Base-by-base conservation (phyloP, 2,888 invertebrate genomes). In the Smittia aterrima region DNA sequence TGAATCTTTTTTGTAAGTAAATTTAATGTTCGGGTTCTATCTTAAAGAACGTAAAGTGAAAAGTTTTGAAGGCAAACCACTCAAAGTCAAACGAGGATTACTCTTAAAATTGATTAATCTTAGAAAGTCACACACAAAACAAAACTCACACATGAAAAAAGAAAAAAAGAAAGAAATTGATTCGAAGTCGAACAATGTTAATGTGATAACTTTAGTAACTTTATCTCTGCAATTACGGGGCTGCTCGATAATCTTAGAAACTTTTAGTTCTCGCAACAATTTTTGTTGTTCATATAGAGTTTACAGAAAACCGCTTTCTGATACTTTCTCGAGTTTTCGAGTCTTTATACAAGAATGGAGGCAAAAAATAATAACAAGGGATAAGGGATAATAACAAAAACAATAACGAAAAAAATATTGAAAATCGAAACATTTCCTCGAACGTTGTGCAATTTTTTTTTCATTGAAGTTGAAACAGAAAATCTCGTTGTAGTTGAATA, bases 321-420 rank as follows among this genome's bases (percentile, higher is more conserved):
- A 32, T 32, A 32, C 32, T 32, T 32, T 47, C 53, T 18, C 18
- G 53, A 47, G 11, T 38, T 38, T 38, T 38, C 53, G n/a, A 13
- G n/a, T 18, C 18, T 47, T 47, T 32, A 32, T 32, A 58, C 58
- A 58, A 58, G 1, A 22, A n/a, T 58, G 58, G 4, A 13, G 24
- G 58, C 2, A 22, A 13, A 13, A 22, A 58, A 58, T 6, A 58
- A 58, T 22, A 58, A 58, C 58, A 58, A 58, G 4, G 18, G 13
- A 53, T n/a, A 53, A 7, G 13, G 13, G 18, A 53, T 4, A 18
- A 58, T 22, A 64, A 64, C 64, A 27, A 27, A 22, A 64, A 64
- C 64, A 64, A 64, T 64, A 64, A 64, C 64, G 13, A 47, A 47
- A 64, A 4, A 27, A 64, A 64, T 27, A 64, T 13, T 27, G 27